These are phyloP conservation scores for Gulo gulo DNA, from an alignment of 2,113 vertebrate genomes.

Conservation along the genomic window DNA sequence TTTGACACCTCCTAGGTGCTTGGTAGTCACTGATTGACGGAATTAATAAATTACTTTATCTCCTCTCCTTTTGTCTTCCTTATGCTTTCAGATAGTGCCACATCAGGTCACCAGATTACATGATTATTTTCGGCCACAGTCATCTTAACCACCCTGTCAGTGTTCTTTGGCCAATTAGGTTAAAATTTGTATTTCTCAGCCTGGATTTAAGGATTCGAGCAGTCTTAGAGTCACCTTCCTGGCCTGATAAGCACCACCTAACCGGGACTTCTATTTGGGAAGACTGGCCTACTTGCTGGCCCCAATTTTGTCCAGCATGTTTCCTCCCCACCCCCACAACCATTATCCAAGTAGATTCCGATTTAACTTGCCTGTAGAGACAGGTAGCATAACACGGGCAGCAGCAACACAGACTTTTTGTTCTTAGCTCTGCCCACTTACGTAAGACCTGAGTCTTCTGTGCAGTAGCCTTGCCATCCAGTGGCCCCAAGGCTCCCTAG, in stretches of 20 bases:
- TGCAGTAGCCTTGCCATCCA: background rate
- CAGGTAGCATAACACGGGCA: background rate
- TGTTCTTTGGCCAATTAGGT: background rate
- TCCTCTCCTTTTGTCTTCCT: background rate
- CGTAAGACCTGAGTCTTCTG: background rate
- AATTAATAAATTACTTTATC: background rate
- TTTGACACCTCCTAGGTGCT: background rate
- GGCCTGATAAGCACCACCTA: background rate
- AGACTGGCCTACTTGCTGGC: background rate
- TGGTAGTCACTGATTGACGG: background rate
- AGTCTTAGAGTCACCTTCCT: background rate
- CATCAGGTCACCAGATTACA: background rate
- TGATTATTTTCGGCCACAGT: background rate
- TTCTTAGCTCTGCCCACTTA: background rate
- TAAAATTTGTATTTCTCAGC: background rate
- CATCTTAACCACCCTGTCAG: background rate
- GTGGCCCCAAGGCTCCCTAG: background rate
- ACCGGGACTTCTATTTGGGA: background rate
- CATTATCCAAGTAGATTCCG: background rate
- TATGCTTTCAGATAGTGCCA: background rate
- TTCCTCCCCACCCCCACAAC: background rate
- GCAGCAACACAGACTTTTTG: too few species aligned
- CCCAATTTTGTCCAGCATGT: background rate
- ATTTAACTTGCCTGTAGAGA: background rate
- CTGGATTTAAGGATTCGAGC: background rate